Evolutionary conservation across 2,888 invertebrate genomes (phyloP), one percentile per base, ranked within the genome.

Genomic region (Orchesella flavescens): DNA sequence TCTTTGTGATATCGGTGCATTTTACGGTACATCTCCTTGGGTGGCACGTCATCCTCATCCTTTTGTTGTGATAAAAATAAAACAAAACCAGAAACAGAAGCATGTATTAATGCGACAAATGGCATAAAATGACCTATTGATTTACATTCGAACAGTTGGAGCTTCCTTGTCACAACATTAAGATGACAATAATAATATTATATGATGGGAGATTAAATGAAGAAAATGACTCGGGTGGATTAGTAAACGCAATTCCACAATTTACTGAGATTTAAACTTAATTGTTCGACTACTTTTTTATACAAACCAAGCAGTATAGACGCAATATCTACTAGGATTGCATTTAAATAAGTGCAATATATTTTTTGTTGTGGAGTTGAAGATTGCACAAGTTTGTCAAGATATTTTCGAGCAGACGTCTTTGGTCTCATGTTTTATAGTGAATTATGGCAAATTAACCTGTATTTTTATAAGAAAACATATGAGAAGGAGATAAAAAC

Each of bases 11-110:
- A 23, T 63, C 7, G 23, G 44, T 61, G 46, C 34, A 65, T 24
- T 76, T 34, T 76, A n/a, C n/a, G 19, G 24, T 19, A 65, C 13
- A 55, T 76, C 75, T 65, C 66, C 55, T 53, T 76, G 75, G 75
- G 75, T 76, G 75, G 75, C 66, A 55, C 55, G 43, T 53, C 66
- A 76, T 49, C 17, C 66, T 53, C 66, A 76, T 49, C 17, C 66
- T 74, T 13, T 24, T 57, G 57, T 9, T 53, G n/a, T 5, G 57
- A 57, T 57, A 57, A 57, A n/a, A n/a, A n/a, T n/a, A n/a, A n/a
- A n/a, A n/a, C n/a, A n/a, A n/a, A 34, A 7, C 34, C 2, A 2
- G 34, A 19, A n/a, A 19, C 53, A 53, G 53, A 17, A 57, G 17
- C 17, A 55, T 13, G 55, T 55, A 15, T 17, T 57, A 57, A 17